Conservation (phyloP, 2,888 invertebrate species). For the Drosophila vallismaia region DNA sequence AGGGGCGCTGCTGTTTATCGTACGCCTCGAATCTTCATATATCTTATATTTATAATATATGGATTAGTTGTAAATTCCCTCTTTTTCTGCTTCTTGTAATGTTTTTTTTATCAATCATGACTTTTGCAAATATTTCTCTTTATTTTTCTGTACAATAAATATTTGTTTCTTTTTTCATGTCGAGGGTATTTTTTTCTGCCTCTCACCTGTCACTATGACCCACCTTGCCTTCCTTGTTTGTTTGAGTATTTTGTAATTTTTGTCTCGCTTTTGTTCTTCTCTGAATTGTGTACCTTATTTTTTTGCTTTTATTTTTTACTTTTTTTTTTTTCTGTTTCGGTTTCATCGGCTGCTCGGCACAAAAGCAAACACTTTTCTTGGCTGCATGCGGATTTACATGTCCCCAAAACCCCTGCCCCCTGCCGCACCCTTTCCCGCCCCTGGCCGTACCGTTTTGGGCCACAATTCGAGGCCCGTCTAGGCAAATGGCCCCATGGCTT, state of each 20-base stretch:
- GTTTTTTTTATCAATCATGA: background rate
- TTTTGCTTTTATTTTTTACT: conserved; percentile 6
- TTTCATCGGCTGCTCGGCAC: conserved; percentile 22
- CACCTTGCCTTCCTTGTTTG: conserved; percentile 22
- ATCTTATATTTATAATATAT: background rate
- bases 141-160: background rate
- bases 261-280: conserved; percentile 44
- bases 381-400: conserved; percentile 52
- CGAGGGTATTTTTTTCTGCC: conserved; percentile 23
- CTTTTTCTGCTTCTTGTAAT: background rate
- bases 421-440: conserved; percentile 13
- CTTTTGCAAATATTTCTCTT: background rate
- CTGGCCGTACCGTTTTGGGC: background rate
- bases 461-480: conserved; percentile 12
- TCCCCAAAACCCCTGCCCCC: conserved; percentile 5
- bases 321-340: background rate
- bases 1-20: too few relatives aligned
- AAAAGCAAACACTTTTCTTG: conserved; percentile 47
- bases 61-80: too few relatives aligned
- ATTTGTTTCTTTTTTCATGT: background rate
- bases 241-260: conserved; percentile 45
- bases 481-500: conserved; percentile 50
- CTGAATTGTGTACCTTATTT: conserved; percentile 15
- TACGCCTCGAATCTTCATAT: too few relatives aligned
- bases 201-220: conserved; percentile 26